phyloP scores from a whole-genome alignment of 1,140 invertebrate species.

The Leptinotarsa texana region DNA sequence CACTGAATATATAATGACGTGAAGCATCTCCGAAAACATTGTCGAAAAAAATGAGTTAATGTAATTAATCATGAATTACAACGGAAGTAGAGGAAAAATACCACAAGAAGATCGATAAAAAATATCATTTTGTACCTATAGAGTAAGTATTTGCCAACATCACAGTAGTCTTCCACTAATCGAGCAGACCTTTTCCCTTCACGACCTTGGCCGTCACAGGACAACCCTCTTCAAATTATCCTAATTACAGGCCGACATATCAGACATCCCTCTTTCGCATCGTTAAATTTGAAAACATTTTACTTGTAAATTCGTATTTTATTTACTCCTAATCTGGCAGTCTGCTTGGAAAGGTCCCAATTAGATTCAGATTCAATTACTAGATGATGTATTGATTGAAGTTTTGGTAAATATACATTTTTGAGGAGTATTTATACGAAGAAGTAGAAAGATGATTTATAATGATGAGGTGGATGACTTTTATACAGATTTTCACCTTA shows the following conservation, averaged over 20 bases:
- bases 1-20: no score
- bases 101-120: no score
- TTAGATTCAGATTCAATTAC: neutral
- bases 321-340: conserved; percentile 7
- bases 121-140: no score
- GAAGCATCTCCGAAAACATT: no score
- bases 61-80: no score
- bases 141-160: no score
- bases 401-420: neutral
- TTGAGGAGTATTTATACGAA: no score
- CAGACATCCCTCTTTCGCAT: conserved; percentile 3
- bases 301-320: conserved; percentile 12
- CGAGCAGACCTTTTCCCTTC: neutral
- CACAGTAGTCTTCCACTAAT: neutral
- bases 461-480: no score
- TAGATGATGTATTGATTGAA: neutral
- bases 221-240: conserved; percentile 25
- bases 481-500: no score
- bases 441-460: no score
- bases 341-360: neutral
- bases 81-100: no score
- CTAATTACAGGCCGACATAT: conserved; percentile 19
- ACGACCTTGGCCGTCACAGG: neutral
- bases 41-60: no score
- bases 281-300: conserved; percentile 22